Evolutionary conservation across 1,140 invertebrate genomes (phyloP).

Genomic region (Lepidurus apus): DNA sequence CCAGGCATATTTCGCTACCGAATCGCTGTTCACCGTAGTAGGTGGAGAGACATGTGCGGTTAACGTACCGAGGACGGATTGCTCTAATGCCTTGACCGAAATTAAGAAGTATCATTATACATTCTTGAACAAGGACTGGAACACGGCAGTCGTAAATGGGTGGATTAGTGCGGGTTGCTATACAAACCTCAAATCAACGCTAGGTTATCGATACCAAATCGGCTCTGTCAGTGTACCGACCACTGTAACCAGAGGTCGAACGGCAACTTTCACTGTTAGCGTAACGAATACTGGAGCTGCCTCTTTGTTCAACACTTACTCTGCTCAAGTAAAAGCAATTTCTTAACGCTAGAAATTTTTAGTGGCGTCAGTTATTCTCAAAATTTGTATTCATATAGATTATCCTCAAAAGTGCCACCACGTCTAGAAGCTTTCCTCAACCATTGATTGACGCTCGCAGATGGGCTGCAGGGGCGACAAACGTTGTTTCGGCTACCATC

Average conservation of each 20-base stretch:
- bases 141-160: neutral
- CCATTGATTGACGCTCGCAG: neutral
- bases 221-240: neutral
- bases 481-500: neutral
- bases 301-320: neutral
- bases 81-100: constrained; percentile 29
- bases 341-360: neutral
- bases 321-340: neutral
- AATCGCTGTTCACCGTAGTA: constrained; percentile 19
- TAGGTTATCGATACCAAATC: neutral
- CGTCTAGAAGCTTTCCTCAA: neutral
- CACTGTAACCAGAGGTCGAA: neutral
- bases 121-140: constrained; percentile 30
- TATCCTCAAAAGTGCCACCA: neutral
- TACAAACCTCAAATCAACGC: neutral
- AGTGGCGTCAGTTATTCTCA: neutral
- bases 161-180: neutral
- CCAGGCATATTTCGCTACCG: constrained; percentile 22
- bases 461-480: neutral
- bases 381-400: neutral
- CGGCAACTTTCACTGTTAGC: neutral
- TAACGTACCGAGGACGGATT: constrained; percentile 16
- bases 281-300: neutral
- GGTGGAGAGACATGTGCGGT: constrained; percentile 30
- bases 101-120: constrained; percentile 29